These are phyloP conservation scores for Aphelenchoides fujianensis DNA, from an alignment of 1,140 invertebrate species.

Conservation along the genomic window DNA sequence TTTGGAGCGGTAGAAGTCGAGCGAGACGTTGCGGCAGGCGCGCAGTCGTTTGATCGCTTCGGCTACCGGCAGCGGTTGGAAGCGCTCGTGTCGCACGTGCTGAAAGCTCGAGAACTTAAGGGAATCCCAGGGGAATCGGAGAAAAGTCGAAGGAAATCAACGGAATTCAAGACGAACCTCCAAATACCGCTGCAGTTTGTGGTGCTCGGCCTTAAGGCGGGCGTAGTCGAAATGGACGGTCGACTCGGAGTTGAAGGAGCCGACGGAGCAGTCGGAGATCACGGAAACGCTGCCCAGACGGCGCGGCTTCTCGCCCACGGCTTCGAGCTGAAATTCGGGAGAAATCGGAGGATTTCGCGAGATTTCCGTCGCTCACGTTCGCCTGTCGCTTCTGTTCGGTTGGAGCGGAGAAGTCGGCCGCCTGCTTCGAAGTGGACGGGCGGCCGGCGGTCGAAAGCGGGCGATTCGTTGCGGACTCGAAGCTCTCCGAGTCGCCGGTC, in stretches of 20 bases:
- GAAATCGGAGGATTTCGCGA: background rate
- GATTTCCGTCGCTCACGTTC: background rate
- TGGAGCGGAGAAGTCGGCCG: too few species aligned
- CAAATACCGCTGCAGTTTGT: slow-evolving; percentile 31
- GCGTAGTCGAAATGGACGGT: slow-evolving; percentile 51
- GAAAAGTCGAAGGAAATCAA: too few species aligned
- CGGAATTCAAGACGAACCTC: too few species aligned
- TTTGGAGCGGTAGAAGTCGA: slow-evolving; percentile 62
- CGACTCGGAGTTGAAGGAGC: slow-evolving; percentile 34
- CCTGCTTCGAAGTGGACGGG: too few species aligned
- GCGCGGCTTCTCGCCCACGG: background rate
- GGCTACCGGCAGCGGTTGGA: slow-evolving; percentile 28
- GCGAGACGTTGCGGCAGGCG: slow-evolving; percentile 54
- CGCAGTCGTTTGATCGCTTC: slow-evolving; percentile 40
- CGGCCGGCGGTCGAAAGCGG: background rate
- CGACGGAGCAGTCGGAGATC: slow-evolving; percentile 23
- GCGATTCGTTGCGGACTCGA: too few species aligned
- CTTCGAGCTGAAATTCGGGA: background rate
- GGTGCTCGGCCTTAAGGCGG: slow-evolving; percentile 47
- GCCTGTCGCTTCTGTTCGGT: too few species aligned
- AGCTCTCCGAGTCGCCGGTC: background rate
- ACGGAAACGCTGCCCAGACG: background rate
- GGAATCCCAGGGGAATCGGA: too few species aligned
- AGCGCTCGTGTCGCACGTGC: slow-evolving; percentile 41
- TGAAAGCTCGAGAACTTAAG: too few species aligned